A percentile compares a stretch with the other conserved stretches of the same genome.
Conservation (phyloP, 2,113 vertebrate species). For the Spilogale gracilis region DNA sequence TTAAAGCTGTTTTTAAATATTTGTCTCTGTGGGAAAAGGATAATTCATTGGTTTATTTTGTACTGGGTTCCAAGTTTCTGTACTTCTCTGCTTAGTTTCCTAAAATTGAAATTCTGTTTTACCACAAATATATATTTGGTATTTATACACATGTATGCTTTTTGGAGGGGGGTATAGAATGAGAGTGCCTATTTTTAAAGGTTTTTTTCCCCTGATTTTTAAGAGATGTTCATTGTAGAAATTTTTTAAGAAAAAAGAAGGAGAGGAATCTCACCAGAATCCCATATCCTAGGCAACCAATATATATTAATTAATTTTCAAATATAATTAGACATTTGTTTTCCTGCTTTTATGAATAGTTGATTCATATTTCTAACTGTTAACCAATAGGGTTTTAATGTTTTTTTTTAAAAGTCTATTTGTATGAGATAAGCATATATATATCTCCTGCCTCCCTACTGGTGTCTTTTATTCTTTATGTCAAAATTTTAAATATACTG, state of each 20-base stretch:
- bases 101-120: background rate
- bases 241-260: background rate
- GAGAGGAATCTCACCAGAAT: background rate
- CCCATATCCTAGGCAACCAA: background rate
- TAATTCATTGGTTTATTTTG: background rate
- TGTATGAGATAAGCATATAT: background rate
- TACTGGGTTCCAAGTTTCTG: background rate
- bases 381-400: constrained; percentile 10
- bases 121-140: background rate
- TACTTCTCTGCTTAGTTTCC: background rate
- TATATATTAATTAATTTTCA: constrained; percentile 46
- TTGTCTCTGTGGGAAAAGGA: background rate
- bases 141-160: background rate
- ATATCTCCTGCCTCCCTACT: background rate
- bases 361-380: constrained; percentile 29
- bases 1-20: background rate
- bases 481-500: background rate
- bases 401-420: constrained; percentile 1
- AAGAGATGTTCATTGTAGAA: constrained; percentile 28
- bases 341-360: constrained; percentile 23
- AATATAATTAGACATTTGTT: background rate
- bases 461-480: background rate
- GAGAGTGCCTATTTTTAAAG: background rate
- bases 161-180: background rate
- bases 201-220: background rate